phyloP scores from a whole-genome alignment of 2,888 invertebrate species.

The Macropis europaea region DNA sequence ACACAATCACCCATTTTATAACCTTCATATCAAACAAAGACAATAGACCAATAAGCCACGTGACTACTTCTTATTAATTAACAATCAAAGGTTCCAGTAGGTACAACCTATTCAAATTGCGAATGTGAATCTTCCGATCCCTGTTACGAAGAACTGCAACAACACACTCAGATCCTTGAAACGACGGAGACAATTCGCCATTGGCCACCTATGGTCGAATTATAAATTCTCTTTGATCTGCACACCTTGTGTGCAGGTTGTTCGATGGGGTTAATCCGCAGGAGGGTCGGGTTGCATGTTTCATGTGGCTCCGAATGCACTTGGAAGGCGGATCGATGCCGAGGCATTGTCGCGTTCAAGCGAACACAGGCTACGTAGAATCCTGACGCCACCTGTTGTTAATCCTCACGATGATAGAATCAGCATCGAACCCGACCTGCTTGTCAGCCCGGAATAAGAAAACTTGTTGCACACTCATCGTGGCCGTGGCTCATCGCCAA shows the following conservation, averaged over 20 bases:
- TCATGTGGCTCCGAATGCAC: neutral
- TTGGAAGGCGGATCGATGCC: conserved; percentile 17
- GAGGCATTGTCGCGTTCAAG: neutral
- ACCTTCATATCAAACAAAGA: too few relatives aligned
- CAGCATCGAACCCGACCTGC: conserved; percentile 58
- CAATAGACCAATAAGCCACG: too few relatives aligned
- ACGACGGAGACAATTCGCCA: neutral
- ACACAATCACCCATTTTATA: too few relatives aligned
- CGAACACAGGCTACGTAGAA: neutral
- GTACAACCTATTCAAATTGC: too few relatives aligned
- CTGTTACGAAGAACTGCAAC: neutral
- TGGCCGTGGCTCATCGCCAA: conserved; percentile 73
- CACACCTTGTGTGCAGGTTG: neutral
- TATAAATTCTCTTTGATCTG: conserved; percentile 12
- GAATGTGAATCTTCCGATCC: too few relatives aligned
- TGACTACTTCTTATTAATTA: too few relatives aligned
- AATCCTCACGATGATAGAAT: conserved; percentile 65
- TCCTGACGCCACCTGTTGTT: conserved; percentile 70
- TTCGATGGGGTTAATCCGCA: neutral
- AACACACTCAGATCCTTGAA: too few relatives aligned
- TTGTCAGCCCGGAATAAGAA: conserved; percentile 68
- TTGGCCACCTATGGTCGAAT: neutral
- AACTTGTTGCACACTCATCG: conserved; percentile 77
- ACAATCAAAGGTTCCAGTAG: too few relatives aligned
- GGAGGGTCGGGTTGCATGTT: neutral